Base-by-base conservation (phyloP, 53 echinoderm and acorn worm species). In the Pentamera pediparva region DNA sequence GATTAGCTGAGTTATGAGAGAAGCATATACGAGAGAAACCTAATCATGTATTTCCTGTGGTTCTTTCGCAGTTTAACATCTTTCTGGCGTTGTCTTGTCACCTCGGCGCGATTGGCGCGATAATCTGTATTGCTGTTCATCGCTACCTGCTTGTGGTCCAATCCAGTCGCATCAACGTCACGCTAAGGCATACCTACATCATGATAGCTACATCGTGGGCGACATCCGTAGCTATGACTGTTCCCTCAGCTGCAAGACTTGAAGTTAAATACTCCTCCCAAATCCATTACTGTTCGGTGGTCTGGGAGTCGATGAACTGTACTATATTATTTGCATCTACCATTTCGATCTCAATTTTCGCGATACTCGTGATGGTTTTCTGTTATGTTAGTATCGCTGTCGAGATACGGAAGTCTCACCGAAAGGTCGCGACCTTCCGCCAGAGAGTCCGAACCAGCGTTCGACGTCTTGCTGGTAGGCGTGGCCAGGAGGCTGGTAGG, bases 71-170 rank as follows among this genome's bases (percentile, higher is more conserved):
- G 67, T 30, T 67, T 12, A 67, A 37, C 38, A 30, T 43, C 0
- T 67, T 67, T n/a, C 1, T 67, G 19, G 4, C 11, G 4, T 1
- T 8, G 6, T 15, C 39, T 4, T 67, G 12, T 26, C 45, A 28
- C 67, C 29, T 67, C 45, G 67, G 21, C 22, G 31, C 28, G 26
- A 43, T 67, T 67, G 67, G 67, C 25, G 40, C 67, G 15, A 67
- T 47, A 5, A 67, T 40, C 30, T 38, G 40, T 18, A 67, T 67
- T 13, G 67, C 67, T 4, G 30, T 67, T 27, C 67, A 67, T 67
- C 67, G 67, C 31, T 67, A 67, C 29, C 45, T 67, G 8, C 67
- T 67, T 6, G 67, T 67, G 1, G 67, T 67, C 48, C 67, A 67
- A 41, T 67, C 67, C 4, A 67, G 30, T 38, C 29, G 67, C 4